Conservation (phyloP, 2,113 vertebrate genomes). For the Takifugu bimaculatus region DNA sequence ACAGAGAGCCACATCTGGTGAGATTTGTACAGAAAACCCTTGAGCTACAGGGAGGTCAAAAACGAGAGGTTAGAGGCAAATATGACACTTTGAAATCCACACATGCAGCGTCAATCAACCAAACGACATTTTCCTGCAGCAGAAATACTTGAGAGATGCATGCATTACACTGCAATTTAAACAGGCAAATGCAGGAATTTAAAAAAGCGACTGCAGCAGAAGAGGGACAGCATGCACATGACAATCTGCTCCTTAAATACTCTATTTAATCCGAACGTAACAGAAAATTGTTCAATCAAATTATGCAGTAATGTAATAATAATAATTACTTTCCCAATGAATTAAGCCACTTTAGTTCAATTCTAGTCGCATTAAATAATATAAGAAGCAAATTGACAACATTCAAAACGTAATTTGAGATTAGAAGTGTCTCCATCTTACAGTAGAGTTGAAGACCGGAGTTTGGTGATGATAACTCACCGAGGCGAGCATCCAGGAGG, state of each 20-base stretch:
- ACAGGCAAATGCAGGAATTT: constrained; percentile 13
- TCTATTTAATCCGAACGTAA: constrained; percentile 64
- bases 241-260: constrained; percentile 66
- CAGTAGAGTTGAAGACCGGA: constrained; percentile 81
- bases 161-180: constrained; percentile 21
- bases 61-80: constrained; percentile 30
- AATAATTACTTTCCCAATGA: constrained; percentile 94
- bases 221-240: constrained; percentile 44
- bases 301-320: constrained; percentile 90
- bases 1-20: constrained; percentile 42
- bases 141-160: constrained; percentile 3
- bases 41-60: constrained; percentile 15
- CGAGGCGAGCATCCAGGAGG: constrained; percentile 98
- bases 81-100: neutral
- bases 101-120: constrained; percentile 2
- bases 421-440: constrained; percentile 74
- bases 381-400: constrained; percentile 92
- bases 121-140: constrained; percentile 14
- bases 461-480: constrained; percentile 88
- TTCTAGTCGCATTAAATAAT: constrained; percentile 87
- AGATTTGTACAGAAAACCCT: constrained; percentile 18
- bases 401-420: constrained; percentile 77
- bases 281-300: constrained; percentile 87
- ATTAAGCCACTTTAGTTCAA: constrained; percentile 91
- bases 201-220: neutral